These are phyloP conservation scores for Malurus melanocephalus DNA, from an alignment of 2,113 vertebrate species.

Conservation along the genomic window DNA sequence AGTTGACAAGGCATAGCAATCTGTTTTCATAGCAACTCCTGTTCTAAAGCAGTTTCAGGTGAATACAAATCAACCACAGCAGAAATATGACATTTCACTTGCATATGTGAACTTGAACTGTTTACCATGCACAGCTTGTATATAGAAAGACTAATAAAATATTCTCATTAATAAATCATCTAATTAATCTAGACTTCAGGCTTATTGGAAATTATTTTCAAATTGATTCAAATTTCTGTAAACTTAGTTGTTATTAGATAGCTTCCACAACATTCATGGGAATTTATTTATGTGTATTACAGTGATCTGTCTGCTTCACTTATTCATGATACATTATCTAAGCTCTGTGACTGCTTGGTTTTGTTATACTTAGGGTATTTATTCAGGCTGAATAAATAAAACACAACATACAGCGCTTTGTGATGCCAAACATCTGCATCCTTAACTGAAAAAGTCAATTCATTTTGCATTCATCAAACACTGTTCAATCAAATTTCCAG, in stretches of 20 bases:
- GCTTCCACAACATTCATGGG: background rate
- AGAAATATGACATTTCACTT: background rate
- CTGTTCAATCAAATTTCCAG: background rate
- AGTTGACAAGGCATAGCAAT: background rate
- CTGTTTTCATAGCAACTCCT: background rate
- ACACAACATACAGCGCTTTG: background rate
- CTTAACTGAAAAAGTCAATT: background rate
- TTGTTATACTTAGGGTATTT: background rate
- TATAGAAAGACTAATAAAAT: background rate
- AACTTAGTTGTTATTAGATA: background rate
- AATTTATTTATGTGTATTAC: background rate
- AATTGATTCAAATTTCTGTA: conserved; percentile 3
- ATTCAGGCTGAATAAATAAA: background rate
- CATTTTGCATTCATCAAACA: background rate
- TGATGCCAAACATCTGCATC: background rate
- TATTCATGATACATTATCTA: conserved; percentile 13
- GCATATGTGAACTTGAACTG: background rate
- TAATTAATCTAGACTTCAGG: background rate
- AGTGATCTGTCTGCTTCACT: background rate
- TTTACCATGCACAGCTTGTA: background rate
- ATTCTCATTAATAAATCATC: background rate
- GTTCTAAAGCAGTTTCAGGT: background rate
- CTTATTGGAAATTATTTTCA: background rate
- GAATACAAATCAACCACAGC: background rate
- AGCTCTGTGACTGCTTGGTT: background rate